phyloP scores from a whole-genome alignment of 2,797 vertebrate species.

The Enteromius viviparus region DNA sequence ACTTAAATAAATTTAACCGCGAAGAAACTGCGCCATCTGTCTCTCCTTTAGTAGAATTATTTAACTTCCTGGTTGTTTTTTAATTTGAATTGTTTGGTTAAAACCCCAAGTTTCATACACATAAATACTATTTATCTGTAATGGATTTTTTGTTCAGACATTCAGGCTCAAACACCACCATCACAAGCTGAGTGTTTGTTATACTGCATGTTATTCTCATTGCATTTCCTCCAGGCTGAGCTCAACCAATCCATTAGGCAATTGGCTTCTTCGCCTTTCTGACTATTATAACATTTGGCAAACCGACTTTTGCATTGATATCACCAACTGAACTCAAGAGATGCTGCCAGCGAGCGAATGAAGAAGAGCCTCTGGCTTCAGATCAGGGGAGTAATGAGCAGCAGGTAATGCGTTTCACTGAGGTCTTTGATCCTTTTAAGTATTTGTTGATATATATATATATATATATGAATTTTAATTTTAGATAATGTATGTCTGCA shows the following conservation, averaged over 20 bases:
- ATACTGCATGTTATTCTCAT: too few relatives aligned
- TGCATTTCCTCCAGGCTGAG: background rate
- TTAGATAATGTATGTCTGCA: too few relatives aligned
- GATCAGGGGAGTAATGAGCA: background rate
- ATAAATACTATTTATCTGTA: background rate
- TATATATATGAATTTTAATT: too few relatives aligned
- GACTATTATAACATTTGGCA: conserved; percentile 5
- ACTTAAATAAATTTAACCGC: background rate
- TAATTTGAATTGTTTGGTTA: background rate
- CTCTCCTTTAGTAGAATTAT: too few relatives aligned
- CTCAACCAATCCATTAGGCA: background rate
- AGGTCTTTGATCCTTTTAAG: background rate
- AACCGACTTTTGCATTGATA: conserved; percentile 6
- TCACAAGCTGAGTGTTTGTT: background rate
- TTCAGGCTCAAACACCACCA: background rate
- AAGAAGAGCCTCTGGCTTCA: background rate
- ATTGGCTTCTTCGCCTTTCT: background rate
- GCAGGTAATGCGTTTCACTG: background rate
- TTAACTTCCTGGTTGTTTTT: background rate
- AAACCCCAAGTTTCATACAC: background rate
- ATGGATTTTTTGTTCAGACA: background rate
- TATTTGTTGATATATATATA: background rate
- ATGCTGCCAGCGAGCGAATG: background rate
- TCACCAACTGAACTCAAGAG: background rate
- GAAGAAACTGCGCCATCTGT: background rate